Conservation (phyloP, 2,797 vertebrate species). For the Sebastes diploproa region DNA sequence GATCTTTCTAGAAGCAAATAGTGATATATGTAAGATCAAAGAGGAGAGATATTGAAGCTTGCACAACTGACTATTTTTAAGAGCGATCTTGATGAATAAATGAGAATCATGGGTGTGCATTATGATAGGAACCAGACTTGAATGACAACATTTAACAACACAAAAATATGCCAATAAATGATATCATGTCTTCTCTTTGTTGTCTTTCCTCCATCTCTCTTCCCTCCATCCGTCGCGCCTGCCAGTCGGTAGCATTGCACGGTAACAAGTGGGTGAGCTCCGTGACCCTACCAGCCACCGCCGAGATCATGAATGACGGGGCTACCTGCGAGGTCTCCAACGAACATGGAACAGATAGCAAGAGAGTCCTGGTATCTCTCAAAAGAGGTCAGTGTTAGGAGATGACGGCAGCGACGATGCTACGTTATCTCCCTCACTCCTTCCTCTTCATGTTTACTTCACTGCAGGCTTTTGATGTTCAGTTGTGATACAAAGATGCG, state of each 20-base stretch:
- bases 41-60: neutral
- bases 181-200: neutral
- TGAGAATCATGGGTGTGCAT: neutral
- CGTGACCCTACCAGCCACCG: constrained; percentile 77
- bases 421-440: neutral
- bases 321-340: constrained; percentile 84
- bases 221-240: neutral
- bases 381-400: constrained; percentile 68
- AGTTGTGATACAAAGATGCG: neutral
- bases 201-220: neutral
- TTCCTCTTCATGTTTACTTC: neutral
- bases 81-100: neutral
- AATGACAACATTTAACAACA: neutral
- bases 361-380: constrained; percentile 66
- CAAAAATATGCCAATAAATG: neutral
- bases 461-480: neutral
- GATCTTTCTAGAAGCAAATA: constrained; percentile 9
- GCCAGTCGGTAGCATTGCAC: constrained; percentile 62
- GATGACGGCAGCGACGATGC: neutral
- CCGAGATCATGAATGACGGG: constrained; percentile 74
- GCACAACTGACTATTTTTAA: neutral
- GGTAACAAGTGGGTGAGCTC: constrained; percentile 81
- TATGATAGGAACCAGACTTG: neutral
- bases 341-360: constrained; percentile 64
- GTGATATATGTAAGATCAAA: constrained; percentile 28